Evolutionary conservation across 2,113 vertebrate genomes (phyloP), one percentile per base, ranked within the genome.

Genomic region (Pungitius pungitius): DNA sequence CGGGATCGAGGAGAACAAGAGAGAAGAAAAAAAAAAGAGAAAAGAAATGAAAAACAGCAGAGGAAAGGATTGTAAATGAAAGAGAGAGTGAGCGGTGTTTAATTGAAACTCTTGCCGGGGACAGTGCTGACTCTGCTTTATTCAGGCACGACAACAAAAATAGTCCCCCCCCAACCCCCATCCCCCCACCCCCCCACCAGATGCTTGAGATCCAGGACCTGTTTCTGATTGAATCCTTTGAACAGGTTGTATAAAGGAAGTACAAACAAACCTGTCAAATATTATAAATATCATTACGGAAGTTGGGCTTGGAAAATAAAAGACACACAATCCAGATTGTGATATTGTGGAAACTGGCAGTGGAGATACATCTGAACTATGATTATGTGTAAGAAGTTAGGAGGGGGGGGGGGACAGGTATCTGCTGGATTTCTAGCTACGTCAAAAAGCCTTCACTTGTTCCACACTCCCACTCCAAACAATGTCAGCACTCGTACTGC

Each of bases 211-310:
- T 70, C 35, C 43, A 39, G 40, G 66, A 70, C 71, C 54, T 84
- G 82, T 64, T 87, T 81, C 76, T 74, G 72, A 83, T 69, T 52
- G 54, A 75, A 78, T 74, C 51, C 71, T 88, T 84, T 85, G 84
- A 89, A 87, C 83, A 90, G 85, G 80, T 87, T 89, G 87, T 82
- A 77, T 79, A 82, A 85, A 86, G 42, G 56, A 80, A 80, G 80
- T 60, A 84, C 75, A 80, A 88, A 89, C 73, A 85, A 76, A 84
- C 64, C 75, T 75, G 74, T 80, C 74, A 79, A 69, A 80, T 71
- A 74, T 51, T 77, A 82, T 87, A 77, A 77, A 82, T 76, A 85
- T 77, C 66, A 83, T 70, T 18, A 85, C 26, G 61, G 43, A 84
- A 56, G 66, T 51, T 57, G 10, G 65, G 55, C 74, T 71, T 72